Base-by-base conservation (phyloP, 2,113 vertebrate genomes). In the Nicator chloris region DNA sequence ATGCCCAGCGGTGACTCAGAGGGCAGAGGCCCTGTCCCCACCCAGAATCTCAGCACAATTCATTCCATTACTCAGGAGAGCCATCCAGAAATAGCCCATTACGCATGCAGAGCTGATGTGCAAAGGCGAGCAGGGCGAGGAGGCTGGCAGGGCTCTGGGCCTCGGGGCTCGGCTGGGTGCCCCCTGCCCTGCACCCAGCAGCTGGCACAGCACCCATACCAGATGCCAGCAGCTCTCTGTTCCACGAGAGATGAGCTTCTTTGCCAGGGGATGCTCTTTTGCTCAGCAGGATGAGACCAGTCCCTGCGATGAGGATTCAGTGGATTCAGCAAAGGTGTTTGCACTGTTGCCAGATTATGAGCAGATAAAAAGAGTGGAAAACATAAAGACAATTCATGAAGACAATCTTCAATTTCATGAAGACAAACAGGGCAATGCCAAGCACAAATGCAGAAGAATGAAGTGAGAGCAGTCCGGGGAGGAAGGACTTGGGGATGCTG, bases 51-150 rank as follows among this genome's bases (percentile, higher is more conserved):
- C 92, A 44, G 89, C 91, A 86, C 92, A 50, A 49, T 24, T 90
- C 84, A 82, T 91, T 91, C 95, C 92, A 95, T 96, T 94, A 91
- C 92, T 96, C 96, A 94, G 28, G 28, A 89, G 45, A 87, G 83
- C 1, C 6, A 19, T 31, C 84, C 95, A 95, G 83, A 95, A 95
- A 95, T 91, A 96, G 84, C 73, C 88, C 78, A 35, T 93, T 78
- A 81, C 83, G 91, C 89, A 93, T 20, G 7, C 26, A 3, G 56
- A 10, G 91, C 79, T 7, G 24, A 18, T 3, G 1, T 15, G 50
- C 28, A 15, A 10, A 22, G 51, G 42, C 7, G 2, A 81, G 80
- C 1, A 1, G 61, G 60, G 37, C 28, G 6, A 61, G 76, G 37
- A 84, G 88, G 63, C 63, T 13, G 82, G 0, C 45, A 79, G 79